These are phyloP conservation scores for Lordiphosa mommai DNA, from an alignment of 1,140 invertebrate genomes.

Conservation along the genomic window DNA sequence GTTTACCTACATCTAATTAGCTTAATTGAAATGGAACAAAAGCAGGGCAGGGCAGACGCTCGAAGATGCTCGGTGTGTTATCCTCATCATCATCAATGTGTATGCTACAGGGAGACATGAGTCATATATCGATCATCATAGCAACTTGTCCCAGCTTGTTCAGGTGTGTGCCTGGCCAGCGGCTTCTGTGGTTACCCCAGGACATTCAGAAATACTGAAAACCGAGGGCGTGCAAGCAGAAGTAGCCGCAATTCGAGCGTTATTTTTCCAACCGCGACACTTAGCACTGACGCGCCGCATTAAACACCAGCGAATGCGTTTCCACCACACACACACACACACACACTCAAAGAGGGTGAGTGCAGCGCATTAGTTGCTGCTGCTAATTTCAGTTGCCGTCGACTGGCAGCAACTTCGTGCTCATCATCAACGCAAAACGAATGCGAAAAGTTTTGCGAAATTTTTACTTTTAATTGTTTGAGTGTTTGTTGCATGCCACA, in stretches of 20 bases:
- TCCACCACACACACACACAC: neutral
- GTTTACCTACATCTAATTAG: conserved; percentile 72
- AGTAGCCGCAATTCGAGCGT: conserved; percentile 41
- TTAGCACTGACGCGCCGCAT: conserved; percentile 69
- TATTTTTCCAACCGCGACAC: conserved; percentile 63
- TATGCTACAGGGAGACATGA: conserved; percentile 24
- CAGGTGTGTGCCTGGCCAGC: conserved; percentile 15
- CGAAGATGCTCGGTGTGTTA: no score
- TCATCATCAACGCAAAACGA: conserved; percentile 70
- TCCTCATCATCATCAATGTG: conserved; percentile 10
- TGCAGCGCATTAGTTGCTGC: conserved; percentile 45
- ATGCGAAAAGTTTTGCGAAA: conserved; percentile 68
- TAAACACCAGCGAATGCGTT: conserved; percentile 60
- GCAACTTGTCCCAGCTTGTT: conserved; percentile 13
- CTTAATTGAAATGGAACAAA: conserved; percentile 69
- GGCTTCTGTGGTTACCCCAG: conserved; percentile 23
- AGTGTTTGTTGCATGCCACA: conserved; percentile 55
- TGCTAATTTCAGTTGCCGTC: conserved; percentile 57
- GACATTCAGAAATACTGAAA: neutral
- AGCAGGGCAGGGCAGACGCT: conserved; percentile 23
- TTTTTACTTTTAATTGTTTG: conserved; percentile 76
- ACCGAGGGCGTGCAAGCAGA: neutral
- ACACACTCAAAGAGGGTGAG: neutral
- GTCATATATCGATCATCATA: conserved; percentile 27
- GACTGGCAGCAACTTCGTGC: conserved; percentile 45